These are phyloP conservation scores for Aradophagus sp. DNA, from an alignment of 1,140 invertebrate genomes.

Conservation along the genomic window DNA sequence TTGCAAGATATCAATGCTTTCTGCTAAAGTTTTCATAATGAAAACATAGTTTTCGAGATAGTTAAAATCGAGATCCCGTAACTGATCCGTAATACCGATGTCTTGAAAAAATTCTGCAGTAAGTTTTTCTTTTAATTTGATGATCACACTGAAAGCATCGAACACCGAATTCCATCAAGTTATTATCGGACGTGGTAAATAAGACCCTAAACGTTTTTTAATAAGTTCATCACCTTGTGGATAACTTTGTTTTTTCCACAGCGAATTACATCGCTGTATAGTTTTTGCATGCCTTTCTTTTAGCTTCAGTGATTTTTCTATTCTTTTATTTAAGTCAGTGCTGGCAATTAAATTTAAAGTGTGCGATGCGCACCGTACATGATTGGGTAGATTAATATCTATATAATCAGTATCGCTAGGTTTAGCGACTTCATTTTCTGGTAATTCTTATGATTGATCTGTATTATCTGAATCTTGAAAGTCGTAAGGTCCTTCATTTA, in stretches of 20 bases:
- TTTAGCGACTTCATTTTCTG: too few relatives aligned
- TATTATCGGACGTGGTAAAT: conserved; percentile 12
- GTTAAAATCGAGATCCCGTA: too few relatives aligned
- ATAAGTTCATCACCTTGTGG: conserved; percentile 4
- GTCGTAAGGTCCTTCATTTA: too few relatives aligned
- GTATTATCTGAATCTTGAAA: too few relatives aligned
- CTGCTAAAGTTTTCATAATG: too few relatives aligned
- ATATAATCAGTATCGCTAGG: too few relatives aligned
- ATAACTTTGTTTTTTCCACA: conserved; percentile 28
- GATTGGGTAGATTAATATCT: background rate
- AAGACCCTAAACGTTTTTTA: conserved; percentile 8
- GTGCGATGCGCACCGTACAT: conserved; percentile 23
- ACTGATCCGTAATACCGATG: too few relatives aligned
- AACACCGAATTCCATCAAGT: conserved; percentile 29
- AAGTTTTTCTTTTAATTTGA: conserved; percentile 9
- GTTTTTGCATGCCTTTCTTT: conserved; percentile 13
- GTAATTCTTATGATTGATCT: too few relatives aligned
- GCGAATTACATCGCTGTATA: conserved; percentile 13
- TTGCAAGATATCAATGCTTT: too few relatives aligned
- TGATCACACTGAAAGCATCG: conserved; percentile 12
- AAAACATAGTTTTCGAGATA: too few relatives aligned
- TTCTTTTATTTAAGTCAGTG: conserved; percentile 13
- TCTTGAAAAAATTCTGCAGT: conserved; percentile 6
- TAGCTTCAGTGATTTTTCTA: background rate
- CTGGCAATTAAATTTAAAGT: conserved; percentile 24